phyloP scores from a whole-genome alignment of 2,888 invertebrate species.

The Alviniconcha strummeri region DNA sequence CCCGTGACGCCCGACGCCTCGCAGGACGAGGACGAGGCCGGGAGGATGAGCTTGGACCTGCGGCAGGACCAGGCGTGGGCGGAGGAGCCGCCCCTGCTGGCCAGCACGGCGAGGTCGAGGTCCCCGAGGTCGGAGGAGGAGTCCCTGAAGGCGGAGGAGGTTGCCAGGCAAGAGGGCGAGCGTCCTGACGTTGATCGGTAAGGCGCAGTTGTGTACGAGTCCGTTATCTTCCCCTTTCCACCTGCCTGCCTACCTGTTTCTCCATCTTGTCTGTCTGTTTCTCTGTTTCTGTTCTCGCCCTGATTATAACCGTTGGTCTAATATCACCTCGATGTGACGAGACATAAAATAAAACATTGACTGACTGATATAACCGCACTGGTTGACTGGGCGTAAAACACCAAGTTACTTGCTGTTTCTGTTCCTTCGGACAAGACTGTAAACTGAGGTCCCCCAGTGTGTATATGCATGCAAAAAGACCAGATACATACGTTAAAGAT shows the following conservation, averaged over 20 bases:
- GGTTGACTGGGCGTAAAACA: too few relatives aligned
- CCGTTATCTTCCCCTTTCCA: not conserved
- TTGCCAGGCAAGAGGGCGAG: not conserved
- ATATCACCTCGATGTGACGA: too few relatives aligned
- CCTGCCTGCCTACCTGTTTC: not conserved
- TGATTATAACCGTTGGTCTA: not conserved
- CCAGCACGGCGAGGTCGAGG: constrained; percentile 21
- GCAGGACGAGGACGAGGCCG: not conserved
- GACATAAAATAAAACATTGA: too few relatives aligned
- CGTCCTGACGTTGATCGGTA: too few relatives aligned
- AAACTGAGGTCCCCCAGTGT: too few relatives aligned
- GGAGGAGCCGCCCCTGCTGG: constrained; percentile 34
- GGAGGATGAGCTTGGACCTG: not conserved
- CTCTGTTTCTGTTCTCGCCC: not conserved
- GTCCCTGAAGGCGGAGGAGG: not conserved
- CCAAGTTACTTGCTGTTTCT: too few relatives aligned
- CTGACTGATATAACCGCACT: too few relatives aligned
- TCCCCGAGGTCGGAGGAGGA: constrained; percentile 5
- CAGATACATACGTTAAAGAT: too few relatives aligned
- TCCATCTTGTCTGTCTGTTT: not conserved
- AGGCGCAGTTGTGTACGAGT: not conserved
- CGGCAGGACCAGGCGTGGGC: constrained; percentile 39
- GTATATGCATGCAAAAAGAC: too few relatives aligned
- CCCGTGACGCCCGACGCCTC: not conserved
- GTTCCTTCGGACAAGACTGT: too few relatives aligned